Percentiles rank a stretch among this genome's conserved stretches.
Evolutionary conservation across 2,113 vertebrate genomes (phyloP).

Genomic region (Dicentrarchus labrax): DNA sequence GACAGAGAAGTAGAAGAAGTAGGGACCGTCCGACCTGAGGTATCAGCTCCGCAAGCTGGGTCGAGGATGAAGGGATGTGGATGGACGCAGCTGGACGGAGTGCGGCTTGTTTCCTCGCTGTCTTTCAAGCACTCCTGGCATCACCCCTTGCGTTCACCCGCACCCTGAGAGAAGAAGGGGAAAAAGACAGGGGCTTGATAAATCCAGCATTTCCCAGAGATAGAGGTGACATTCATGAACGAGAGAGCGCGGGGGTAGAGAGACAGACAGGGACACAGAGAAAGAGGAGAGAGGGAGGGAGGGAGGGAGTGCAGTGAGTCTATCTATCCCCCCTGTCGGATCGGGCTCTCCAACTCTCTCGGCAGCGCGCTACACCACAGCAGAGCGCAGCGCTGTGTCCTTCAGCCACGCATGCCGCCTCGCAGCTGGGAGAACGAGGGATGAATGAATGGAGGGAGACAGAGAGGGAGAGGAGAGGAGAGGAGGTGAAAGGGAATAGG

Average conservation of each 20-base stretch:
- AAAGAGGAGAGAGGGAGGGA: slow-evolving; percentile 39
- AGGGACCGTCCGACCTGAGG: slow-evolving; percentile 70
- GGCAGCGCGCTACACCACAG: slow-evolving; percentile 59
- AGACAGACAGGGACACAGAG: slow-evolving; percentile 54
- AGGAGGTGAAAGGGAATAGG: slow-evolving; percentile 6
- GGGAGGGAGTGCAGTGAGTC: slow-evolving; percentile 64
- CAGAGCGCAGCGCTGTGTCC: slow-evolving; percentile 78
- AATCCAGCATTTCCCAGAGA: slow-evolving; percentile 78
- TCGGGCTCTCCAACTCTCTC: slow-evolving; percentile 73
- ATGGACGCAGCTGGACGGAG: slow-evolving; percentile 43
- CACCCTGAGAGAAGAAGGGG: slow-evolving; percentile 66
- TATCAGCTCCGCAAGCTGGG: slow-evolving; percentile 64
- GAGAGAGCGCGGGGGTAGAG: slow-evolving; percentile 52
- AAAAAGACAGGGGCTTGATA: slow-evolving; percentile 63
- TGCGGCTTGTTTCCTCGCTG: slow-evolving; percentile 54
- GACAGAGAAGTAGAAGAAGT: slow-evolving; percentile 51
- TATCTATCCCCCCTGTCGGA: slow-evolving; percentile 56
- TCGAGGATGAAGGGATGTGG: slow-evolving; percentile 44
- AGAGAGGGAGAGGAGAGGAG: slow-evolving; percentile 18
- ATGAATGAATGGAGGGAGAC: slow-evolving; percentile 74
- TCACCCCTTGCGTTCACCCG: slow-evolving; percentile 64
- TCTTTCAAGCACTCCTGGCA: slow-evolving; percentile 68
- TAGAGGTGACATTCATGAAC: slow-evolving; percentile 86
- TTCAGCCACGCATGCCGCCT: slow-evolving; percentile 78
- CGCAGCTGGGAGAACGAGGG: slow-evolving; percentile 70